phyloP scores from a whole-genome alignment of 2,113 vertebrate genomes.

The Corydoras maculifer region DNA sequence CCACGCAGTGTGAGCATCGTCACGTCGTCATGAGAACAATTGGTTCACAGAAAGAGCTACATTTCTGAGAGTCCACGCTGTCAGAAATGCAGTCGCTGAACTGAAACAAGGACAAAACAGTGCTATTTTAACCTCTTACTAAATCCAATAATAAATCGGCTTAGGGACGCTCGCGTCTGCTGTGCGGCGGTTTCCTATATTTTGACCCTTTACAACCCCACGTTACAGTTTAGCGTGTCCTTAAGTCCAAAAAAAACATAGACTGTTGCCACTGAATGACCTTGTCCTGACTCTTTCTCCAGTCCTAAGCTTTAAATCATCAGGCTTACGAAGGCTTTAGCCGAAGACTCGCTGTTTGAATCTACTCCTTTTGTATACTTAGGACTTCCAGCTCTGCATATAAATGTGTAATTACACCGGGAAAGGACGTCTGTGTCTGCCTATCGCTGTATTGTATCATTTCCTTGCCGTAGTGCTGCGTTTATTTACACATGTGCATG shows the following conservation, averaged over 20 bases:
- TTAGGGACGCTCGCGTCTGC: slow-evolving; percentile 10
- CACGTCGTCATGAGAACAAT: not conserved
- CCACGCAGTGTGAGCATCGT: not conserved
- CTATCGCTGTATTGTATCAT: not conserved
- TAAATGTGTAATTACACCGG: not conserved
- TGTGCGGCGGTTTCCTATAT: slow-evolving; percentile 17
- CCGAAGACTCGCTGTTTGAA: not conserved
- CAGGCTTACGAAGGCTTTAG: not conserved
- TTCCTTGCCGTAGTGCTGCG: not conserved
- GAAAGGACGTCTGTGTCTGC: not conserved
- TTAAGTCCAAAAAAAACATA: slow-evolving; percentile 17
- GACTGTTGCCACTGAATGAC: slow-evolving; percentile 20
- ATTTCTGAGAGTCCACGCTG: not conserved
- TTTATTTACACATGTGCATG: not conserved
- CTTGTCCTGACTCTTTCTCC: slow-evolving; percentile 1
- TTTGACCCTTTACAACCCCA: not conserved
- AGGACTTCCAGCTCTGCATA: not conserved
- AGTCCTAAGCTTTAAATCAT: slow-evolving; percentile 9
- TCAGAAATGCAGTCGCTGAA: slow-evolving; percentile 3
- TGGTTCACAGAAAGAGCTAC: not conserved
- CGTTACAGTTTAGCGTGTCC: slow-evolving; percentile 15
- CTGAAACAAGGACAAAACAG: not conserved
- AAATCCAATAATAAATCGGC: slow-evolving; percentile 32
- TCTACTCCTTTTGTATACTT: not conserved
- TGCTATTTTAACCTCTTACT: slow-evolving; percentile 34